A percentile compares a stretch with the other conserved stretches of the same genome.
Evolutionary conservation across 2,888 invertebrate species (phyloP).

Genomic region (Enchytraeus crypticus): DNA sequence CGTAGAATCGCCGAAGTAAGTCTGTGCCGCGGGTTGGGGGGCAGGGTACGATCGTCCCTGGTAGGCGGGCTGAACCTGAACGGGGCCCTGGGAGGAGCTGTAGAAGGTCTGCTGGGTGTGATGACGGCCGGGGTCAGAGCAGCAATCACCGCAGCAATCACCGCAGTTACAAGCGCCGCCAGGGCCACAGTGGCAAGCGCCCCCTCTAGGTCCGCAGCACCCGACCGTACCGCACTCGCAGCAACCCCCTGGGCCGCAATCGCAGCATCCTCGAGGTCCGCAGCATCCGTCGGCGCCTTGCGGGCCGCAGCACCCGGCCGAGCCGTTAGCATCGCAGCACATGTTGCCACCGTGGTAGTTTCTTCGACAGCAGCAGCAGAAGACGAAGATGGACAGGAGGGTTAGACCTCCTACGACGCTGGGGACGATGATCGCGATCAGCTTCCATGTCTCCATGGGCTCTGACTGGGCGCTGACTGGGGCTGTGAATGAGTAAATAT

Average conservation of each 20-base stretch:
- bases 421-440: background rate
- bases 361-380: background rate
- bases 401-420: background rate
- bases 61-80: background rate
- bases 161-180: too few relatives aligned
- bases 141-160: too few relatives aligned
- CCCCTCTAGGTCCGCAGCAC: too few relatives aligned
- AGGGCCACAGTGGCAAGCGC: too few relatives aligned
- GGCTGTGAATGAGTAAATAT: too few relatives aligned
- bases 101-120: too few relatives aligned
- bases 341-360: background rate
- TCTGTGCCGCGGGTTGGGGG: background rate
- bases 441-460: background rate
- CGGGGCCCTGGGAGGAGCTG: too few relatives aligned
- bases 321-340: background rate
- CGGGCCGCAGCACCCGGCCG: background rate
- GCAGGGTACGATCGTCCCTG: background rate
- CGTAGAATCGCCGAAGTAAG: background rate
- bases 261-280: background rate
- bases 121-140: too few relatives aligned
- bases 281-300: background rate
- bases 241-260: too few relatives aligned
- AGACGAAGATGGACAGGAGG: background rate
- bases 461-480: too few relatives aligned
- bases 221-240: too few relatives aligned